phyloP scores from a whole-genome alignment of 1,140 invertebrate genomes.

The Reticulitermes speratus region DNA sequence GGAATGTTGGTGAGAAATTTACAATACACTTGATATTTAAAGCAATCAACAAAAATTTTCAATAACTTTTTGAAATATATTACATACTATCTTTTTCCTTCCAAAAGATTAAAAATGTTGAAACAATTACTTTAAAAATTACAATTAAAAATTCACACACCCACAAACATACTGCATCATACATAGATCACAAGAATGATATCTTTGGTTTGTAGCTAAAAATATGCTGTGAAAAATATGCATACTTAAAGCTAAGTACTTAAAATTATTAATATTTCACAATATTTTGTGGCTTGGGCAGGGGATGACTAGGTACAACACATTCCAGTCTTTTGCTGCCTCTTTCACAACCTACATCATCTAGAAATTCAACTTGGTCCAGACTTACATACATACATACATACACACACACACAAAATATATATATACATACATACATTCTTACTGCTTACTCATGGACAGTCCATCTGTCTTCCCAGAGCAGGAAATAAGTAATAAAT shows the following conservation, averaged over 20 bases:
- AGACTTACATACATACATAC: background rate
- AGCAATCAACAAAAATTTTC: background rate
- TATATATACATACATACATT: no score
- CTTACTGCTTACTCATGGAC: no score
- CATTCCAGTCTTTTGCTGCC: background rate
- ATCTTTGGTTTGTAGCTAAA: conserved; percentile 16
- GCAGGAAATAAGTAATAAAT: no score
- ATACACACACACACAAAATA: no score
- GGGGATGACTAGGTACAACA: background rate
- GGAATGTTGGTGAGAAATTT: conserved; percentile 1
- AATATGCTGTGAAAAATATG: conserved; percentile 2
- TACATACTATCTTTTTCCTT: background rate
- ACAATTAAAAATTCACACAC: conserved; percentile 10
- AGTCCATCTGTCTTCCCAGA: no score
- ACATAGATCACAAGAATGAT: background rate
- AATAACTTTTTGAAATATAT: background rate
- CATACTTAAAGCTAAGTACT: conserved; percentile 7
- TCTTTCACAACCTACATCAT: background rate
- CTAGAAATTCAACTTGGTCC: background rate
- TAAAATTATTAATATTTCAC: conserved; percentile 17
- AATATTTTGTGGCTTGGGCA: background rate
- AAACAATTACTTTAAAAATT: background rate
- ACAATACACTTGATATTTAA: conserved; percentile 3
- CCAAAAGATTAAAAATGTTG: conserved; percentile 6
- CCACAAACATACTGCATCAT: background rate